Evolutionary conservation across 1,140 invertebrate genomes (phyloP), one percentile per base, ranked within the genome.

Genomic region (Ceratitis capitata): DNA sequence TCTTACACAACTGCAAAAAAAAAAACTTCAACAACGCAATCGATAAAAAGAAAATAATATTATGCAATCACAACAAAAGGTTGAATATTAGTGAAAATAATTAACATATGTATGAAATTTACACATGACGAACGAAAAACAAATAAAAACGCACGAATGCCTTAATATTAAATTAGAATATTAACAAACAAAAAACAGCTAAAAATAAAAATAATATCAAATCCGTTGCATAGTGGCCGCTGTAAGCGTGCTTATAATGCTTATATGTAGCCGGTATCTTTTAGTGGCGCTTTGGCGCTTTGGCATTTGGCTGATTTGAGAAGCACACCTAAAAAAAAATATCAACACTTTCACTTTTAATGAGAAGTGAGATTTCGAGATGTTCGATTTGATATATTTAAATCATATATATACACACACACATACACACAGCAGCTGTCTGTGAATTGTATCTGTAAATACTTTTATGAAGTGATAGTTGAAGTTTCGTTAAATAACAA

Each of bases 311-410:
- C 14, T 32, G 61, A 69, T 19, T 69, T 69, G 32, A 39, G 61
- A 39, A 39, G 39, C 32, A 16, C 19, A 78, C 39, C 35, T 26
- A 78, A 78, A 47, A n/a, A n/a, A n/a, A n/a, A n/a, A n/a, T n/a
- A 19, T 45, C 35, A 78, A 78, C 69, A 78, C 69, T 78, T 78
- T 78, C 69, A 78, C 69, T 45, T 78, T 78, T 32, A 19, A 42
- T 78, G 69, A 42, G 69, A 35, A 78, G 69, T 35, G 69, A 78
- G 39, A 78, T 78, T 78, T 78, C 6, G 26, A 35, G 61, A 6
- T 32, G 32, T 16, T 14, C 1, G 16, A 16, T 69, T 69, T 35
- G 61, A 16, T 69, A 35, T 69, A 69, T 69, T 69, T 16, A 35
- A 69, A 19, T 39, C 39, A 39, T 39, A 45, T 10, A 78, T 9